These are phyloP conservation scores for Mohoua ochrocephala DNA, from an alignment of 2,113 vertebrate species.

Conservation along the genomic window DNA sequence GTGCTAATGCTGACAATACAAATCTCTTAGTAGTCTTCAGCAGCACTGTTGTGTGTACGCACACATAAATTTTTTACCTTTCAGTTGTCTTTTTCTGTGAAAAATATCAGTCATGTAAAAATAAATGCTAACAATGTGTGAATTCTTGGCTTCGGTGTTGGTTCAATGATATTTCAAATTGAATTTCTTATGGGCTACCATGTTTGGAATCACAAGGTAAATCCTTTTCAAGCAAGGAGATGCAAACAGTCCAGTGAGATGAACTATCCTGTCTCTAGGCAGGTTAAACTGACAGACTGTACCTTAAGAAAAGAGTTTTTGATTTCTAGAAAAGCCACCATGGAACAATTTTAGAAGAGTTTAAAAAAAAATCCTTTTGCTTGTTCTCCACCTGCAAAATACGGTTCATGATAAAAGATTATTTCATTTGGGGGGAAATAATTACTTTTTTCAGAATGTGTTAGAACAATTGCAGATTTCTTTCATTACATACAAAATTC, in stretches of 20 bases:
- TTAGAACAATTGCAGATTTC: not conserved
- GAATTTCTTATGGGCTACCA: not conserved
- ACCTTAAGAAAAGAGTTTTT: not conserved
- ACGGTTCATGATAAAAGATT: not conserved
- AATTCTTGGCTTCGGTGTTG: not conserved
- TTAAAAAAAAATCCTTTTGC: not conserved
- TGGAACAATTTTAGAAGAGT: not conserved
- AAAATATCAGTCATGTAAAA: not conserved
- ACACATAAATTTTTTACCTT: not conserved
- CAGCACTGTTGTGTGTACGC: not conserved
- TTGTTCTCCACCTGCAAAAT: not conserved
- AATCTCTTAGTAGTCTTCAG: not conserved
- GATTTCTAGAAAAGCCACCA: not conserved
- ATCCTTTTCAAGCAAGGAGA: not conserved
- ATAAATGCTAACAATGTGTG: not conserved
- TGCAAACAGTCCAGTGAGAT: not conserved
- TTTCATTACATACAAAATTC: not conserved
- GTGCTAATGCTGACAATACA: not conserved
- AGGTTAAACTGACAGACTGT: not conserved
- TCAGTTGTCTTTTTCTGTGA: not conserved
- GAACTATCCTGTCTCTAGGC: not conserved
- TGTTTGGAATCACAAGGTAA: not conserved
- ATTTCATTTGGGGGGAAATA: not conserved
- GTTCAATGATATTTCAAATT: not conserved
- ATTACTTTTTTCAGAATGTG: not conserved